Base-by-base conservation (phyloP, 2,797 vertebrate genomes). In the Semotilus atromaculatus region DNA sequence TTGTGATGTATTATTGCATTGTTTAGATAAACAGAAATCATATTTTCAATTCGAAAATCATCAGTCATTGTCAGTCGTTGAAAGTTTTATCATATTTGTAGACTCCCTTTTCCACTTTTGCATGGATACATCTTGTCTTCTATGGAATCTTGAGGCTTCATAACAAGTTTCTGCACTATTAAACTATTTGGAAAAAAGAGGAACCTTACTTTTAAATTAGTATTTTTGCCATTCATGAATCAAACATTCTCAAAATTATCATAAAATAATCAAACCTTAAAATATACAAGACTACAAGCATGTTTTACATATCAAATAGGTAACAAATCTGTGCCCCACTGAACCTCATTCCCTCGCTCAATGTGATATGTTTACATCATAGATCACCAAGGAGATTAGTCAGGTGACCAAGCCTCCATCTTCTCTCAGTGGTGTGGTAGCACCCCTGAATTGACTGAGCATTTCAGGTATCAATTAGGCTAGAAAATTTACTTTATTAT, bases 371-470 rank as follows among this genome's bases (percentile, higher is more conserved):
- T 83, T 86, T 83, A 83, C 76, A 73, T 80, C 48, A 66, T 21
- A 83, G 58, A 86, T 84, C 86, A 83, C 85, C 68, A 80, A 84
- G 77, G 38, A 83, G 86, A 86, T 80, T 43, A 55, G 48, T 80
- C 51, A 74, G 76, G 60, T 86, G 84, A 76, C 80, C 70, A 67
- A 45, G 38, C 62, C 86, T 79, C 81, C 36, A 66, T 73, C 81
- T 79, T 79, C 75, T 78, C 55, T 68, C 55, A 38, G 66, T 72
- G 76, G 68, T 83, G 68, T 64, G 60, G 60, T 75, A 34, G 81
- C 23, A 58, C 29, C 85, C 51, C 75, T 36, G 21, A 53, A 36
- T 26, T 79, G 55, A 86, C 62, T 11, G 40, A 81, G 29, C 1
- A 1, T 70, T 83, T 86, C 40, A 82, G 40, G 40, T 83, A 6